Evolutionary conservation across 2,797 vertebrate genomes (phyloP).

Genomic region (Enteromius argenteus): DNA sequence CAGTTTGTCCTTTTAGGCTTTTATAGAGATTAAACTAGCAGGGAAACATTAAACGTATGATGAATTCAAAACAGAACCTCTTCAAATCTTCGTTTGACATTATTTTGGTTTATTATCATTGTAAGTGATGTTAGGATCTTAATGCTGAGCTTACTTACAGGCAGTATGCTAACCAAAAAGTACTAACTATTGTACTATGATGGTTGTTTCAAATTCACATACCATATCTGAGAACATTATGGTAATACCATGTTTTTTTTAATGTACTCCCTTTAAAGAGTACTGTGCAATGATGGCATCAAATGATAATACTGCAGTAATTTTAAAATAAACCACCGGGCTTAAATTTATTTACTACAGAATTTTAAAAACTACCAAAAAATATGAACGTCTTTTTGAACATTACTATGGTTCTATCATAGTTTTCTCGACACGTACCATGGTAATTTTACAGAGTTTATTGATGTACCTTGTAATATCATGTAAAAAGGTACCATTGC

Average conservation of each 20-base stretch:
- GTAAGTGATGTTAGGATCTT: neutral
- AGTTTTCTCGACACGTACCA: neutral
- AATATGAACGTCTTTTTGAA: neutral
- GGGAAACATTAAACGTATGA: neutral
- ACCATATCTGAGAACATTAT: too few species aligned
- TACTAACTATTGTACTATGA: neutral
- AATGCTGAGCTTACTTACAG: neutral
- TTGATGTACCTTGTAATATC: neutral
- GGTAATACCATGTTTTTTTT: too few species aligned
- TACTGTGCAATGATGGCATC: neutral
- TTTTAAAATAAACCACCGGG: neutral
- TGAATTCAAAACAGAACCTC: neutral
- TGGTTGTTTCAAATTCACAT: neutral
- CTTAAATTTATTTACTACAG: neutral
- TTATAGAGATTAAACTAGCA: slow-evolving; percentile 3
- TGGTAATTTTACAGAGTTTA: neutral
- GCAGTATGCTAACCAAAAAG: neutral
- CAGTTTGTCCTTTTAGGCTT: slow-evolving; percentile 21
- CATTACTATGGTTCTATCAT: neutral
- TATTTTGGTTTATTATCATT: neutral
- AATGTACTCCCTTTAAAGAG: neutral
- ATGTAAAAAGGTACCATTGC: neutral
- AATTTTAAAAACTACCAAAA: neutral
- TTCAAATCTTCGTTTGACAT: neutral
- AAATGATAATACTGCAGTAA: neutral